These are phyloP conservation scores for Uropsilus gracilis DNA, from an alignment of 2,113 vertebrate species.

Conservation along the genomic window DNA sequence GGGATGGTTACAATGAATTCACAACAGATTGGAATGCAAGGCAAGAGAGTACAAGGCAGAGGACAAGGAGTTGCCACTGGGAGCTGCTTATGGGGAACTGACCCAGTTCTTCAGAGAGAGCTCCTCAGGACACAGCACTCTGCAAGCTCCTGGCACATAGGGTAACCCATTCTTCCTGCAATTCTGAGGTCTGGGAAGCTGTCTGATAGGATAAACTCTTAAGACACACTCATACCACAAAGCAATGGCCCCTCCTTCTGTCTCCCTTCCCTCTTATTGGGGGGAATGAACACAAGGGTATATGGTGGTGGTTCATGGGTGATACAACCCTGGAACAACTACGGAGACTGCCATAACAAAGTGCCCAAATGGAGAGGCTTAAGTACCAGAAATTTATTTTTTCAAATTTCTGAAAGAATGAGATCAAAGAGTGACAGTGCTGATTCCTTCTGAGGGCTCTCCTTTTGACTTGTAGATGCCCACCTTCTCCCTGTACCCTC, in stretches of 20 bases:
- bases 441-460: neutral
- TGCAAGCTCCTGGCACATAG: neutral
- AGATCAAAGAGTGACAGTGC: neutral
- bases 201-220: too few species aligned
- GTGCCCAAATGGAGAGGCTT: neutral
- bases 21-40: constrained; percentile 53
- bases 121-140: neutral
- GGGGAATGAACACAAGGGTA: too few species aligned
- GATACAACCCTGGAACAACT: too few species aligned
- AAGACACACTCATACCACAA: neutral
- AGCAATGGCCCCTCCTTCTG: too few species aligned
- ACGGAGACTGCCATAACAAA: neutral
- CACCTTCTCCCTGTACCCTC: neutral
- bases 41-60: neutral
- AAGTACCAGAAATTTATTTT: neutral
- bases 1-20: constrained; percentile 28
- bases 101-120: neutral
- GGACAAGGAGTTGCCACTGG: constrained; percentile 5
- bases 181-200: neutral
- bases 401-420: neutral
- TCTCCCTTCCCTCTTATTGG: neutral
- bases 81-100: neutral
- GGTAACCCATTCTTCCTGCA: neutral
- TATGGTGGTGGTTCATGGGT: too few species aligned
- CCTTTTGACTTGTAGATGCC: neutral